Base-by-base conservation (phyloP, 2,113 vertebrate species). In the Bubo scandiacus region DNA sequence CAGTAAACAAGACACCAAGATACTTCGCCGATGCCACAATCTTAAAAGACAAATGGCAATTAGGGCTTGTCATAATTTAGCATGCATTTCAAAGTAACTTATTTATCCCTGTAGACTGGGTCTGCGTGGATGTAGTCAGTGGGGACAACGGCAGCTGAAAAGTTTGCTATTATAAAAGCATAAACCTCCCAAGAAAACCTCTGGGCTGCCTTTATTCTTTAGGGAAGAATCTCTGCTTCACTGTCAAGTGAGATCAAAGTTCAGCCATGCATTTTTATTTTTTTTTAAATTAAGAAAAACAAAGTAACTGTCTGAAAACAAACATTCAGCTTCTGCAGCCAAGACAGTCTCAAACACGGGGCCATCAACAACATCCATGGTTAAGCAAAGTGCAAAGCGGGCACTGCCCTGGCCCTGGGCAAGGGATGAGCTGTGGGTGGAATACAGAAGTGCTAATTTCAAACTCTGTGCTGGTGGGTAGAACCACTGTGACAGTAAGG, bases 21-120 rank as follows among this genome's bases (percentile, higher is more conserved):
- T 52, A 88, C 98, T 98, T 95, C 99, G 98, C 81, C 98, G 98
- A 81, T 98, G 98, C 99, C 99, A 99, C 96, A 99, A 98, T 92
- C 99, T 99, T 96, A 89, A 98, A 97, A 97, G 94, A 97, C 77
- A 97, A 97, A 98, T 9, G 62, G 83, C 43, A 97, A 19, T 97
- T 79, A 90, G 96, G 75, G 58, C 6, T 75, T 57, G 22, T 86
- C 36, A 94, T 15, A 89, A 32, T 71, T n/a, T 34, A 92, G 67
- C 26, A 49, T 2, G 57, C 51, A 63, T 86, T 94, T 92, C 85
- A 97, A 70, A 94, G 55, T 18, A 51, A 70, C 43, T 61, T 70
- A 88, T 29, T 15, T 47, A 90, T 25, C 74, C 74, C 82, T 86
- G 38, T 59, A 62, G 79, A 57, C 89, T 62, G 77, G n/a, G 43